Base-by-base conservation (phyloP, 2,888 invertebrate genomes). In the Orgyia antiqua region DNA sequence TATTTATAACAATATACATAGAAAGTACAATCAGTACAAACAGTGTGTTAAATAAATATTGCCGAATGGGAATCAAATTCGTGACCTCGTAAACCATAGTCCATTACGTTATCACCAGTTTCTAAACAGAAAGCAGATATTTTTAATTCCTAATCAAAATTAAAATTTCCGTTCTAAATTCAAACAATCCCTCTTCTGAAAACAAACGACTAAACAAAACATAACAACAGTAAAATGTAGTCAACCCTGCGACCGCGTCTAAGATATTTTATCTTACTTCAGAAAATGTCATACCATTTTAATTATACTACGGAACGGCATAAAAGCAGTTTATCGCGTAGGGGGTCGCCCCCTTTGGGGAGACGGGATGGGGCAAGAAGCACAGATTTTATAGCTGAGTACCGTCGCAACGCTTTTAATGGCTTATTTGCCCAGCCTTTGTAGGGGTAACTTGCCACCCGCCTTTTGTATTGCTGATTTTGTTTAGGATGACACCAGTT, bases 321-420 rank as follows among this genome's bases (percentile, higher is more conserved):
- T 82, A 80, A 79, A 79, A 77, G 79, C 83, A 79, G 82, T 83
- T 83, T 82, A 83, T 78, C 75, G 79, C 68, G 45, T 31, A 42
- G 39, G 40, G 45, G 29, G 36, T 30, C 47, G 2, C 48, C 51
- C 51, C 45, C 46, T 42, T 38, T 39, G 50, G 45, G 55, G 57
- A 49, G 56, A 59, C 53, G 52, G 54, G 45, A 50, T 72, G 80
- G 74, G 72, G 71, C 71, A 84, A 84, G 84, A 82, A 82, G 83
- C 84, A 79, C 69, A 84, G 84, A 84, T 84, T 84, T 84, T 84
- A 84, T 83, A 83, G 84, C 76, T 67, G 65, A 70, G 68, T 65
- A 68, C 70, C 77, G 75, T 76, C 73, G 75, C 76, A 69, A 72
- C 73, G 80, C 77, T 82, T 82, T 82, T 84, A 83, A 86, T 84